Evolutionary conservation across 2,113 vertebrate species (phyloP), one percentile per base, ranked within the genome.

Genomic region (Clarias batrachus): DNA sequence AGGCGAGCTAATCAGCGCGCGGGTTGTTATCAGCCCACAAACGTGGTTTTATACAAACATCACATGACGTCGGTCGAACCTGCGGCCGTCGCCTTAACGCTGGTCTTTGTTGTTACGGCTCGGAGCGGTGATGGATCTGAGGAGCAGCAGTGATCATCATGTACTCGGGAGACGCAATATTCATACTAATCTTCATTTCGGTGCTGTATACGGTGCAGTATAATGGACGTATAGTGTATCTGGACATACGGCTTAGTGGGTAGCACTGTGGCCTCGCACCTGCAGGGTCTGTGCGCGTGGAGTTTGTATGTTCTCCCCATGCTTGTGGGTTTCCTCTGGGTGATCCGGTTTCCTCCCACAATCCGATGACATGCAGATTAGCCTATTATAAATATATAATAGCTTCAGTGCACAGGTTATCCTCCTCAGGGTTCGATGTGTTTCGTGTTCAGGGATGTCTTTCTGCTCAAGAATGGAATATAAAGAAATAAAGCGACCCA

Each of bases 11-110:
- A 82, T 81, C 78, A 59, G 80, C 23, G 68, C 27, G 37, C 33
- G 10, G 56, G 54, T 81, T 73, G 82, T 77, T 83, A 83, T 56
- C 81, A 21, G 54, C n/a, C 60, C 78, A 62, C 78, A 37, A 57
- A 14, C 37, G 9, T 23, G 78, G 37, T 48, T 74, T 68, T 73
- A 71, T 81, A 19, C 48, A 70, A 82, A 59, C 52, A 41, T 71
- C 85, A 79, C 54, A 14, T 41, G 17, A 10, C 10, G 78, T 80
- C 10, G 78, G 76, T 57, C 23, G 9, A 59, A 27, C 54, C 78
- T 23, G 78, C 16, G 17, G 14, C 77, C 17, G 25, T 17, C 12
- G 37, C 63, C 5, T 66, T 83, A 71, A 68, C 17, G 17, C 14
- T n/a, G 2, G 48, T 30, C 56, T 84, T 84, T 52, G 83, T 52